Percentiles rank a stretch among this genome's conserved stretches.
These are phyloP conservation scores for Liposcelis brunnea DNA, from an alignment of 2,888 invertebrate genomes.

Conservation along the genomic window DNA sequence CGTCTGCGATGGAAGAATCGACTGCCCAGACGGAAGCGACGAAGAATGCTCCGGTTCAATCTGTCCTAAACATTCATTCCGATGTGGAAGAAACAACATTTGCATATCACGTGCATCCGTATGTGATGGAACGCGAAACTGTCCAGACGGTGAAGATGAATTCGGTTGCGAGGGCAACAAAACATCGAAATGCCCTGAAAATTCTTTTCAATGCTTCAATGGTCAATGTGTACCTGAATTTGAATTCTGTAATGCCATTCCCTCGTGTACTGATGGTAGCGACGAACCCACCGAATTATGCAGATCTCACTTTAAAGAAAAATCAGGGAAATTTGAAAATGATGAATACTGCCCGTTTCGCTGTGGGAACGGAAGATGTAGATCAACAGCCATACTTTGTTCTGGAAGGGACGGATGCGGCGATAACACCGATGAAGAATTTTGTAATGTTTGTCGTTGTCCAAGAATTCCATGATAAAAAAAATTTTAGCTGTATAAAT, in stretches of 20 bases:
- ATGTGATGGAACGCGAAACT: constrained; percentile 49
- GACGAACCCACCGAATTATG: constrained; percentile 73
- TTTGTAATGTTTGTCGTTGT: constrained; percentile 74
- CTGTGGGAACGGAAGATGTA: constrained; percentile 72
- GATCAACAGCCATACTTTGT: constrained; percentile 77
- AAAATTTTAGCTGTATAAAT: constrained; percentile 15
- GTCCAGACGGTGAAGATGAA: constrained; percentile 26
- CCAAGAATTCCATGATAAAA: constrained; percentile 33
- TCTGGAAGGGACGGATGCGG: constrained; percentile 84
- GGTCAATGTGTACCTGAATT: constrained; percentile 79
- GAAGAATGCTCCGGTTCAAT: constrained; percentile 49
- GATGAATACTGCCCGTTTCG: constrained; percentile 56
- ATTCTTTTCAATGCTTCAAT: constrained; percentile 69
- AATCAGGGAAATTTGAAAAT: constrained; percentile 29
- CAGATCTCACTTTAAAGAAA: constrained; percentile 21
- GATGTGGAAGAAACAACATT: not conserved
- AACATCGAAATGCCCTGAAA: constrained; percentile 44
- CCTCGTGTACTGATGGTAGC: constrained; percentile 72
- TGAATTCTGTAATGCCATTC: constrained; percentile 80
- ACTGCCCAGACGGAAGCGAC: constrained; percentile 75
- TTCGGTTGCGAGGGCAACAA: constrained; percentile 18
- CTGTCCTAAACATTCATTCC: constrained; percentile 20
- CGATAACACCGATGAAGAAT: constrained; percentile 73
- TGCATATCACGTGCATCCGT: not conserved
- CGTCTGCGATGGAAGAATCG: constrained; percentile 70